Conservation (phyloP, 2,888 invertebrate species). For the Eurytoma californica region DNA sequence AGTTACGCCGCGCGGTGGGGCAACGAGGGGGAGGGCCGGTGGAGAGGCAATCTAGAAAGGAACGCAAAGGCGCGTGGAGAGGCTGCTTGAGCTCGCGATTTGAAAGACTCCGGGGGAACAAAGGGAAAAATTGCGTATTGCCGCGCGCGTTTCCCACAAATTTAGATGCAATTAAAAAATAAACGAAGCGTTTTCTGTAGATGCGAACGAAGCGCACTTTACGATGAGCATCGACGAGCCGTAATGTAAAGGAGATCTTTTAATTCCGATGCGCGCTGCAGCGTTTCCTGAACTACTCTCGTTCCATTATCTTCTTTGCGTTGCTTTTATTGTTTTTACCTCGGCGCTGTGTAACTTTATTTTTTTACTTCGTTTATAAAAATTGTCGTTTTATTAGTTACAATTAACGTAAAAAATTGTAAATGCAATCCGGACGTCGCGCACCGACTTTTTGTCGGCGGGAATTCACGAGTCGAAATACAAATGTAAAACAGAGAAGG, state of each 20-base stretch:
- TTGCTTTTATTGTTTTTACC: too few relatives aligned
- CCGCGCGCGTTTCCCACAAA: background rate
- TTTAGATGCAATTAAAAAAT: slow-evolving; percentile 38
- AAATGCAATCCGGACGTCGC: too few relatives aligned
- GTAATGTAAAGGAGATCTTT: too few relatives aligned
- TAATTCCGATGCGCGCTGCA: too few relatives aligned
- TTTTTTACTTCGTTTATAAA: too few relatives aligned
- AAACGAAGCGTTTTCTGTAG: background rate
- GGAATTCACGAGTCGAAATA: too few relatives aligned
- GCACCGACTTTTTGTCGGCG: too few relatives aligned
- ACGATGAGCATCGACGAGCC: background rate
- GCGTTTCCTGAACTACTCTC: too few relatives aligned
- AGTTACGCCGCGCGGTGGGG: background rate
- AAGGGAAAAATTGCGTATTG: slow-evolving; percentile 1
- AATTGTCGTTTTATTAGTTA: too few relatives aligned
- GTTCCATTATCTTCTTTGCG: too few relatives aligned
- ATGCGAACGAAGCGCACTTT: background rate
- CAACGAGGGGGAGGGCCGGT: background rate
- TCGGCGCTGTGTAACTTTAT: too few relatives aligned
- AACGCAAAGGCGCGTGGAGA: background rate
- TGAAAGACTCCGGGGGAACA: slow-evolving; percentile 21
- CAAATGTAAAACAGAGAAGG: background rate
- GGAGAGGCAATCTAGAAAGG: slow-evolving; percentile 24
- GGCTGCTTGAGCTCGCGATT: slow-evolving; percentile 20
- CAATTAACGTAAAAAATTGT: too few relatives aligned